phyloP scores from a whole-genome alignment of 1,140 invertebrate genomes.

The Polypedilum vanderplanki region DNA sequence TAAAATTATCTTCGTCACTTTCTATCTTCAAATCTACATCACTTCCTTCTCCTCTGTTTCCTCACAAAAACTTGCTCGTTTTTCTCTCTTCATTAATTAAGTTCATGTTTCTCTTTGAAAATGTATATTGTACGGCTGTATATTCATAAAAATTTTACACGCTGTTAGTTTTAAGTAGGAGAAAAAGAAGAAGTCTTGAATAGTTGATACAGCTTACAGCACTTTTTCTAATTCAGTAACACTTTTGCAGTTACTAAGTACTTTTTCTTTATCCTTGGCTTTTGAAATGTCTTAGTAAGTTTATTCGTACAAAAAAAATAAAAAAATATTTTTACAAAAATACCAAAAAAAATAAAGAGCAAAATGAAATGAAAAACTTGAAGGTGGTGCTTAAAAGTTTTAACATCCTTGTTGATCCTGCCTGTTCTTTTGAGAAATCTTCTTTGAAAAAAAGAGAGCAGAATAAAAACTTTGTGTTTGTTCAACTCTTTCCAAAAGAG shows the following conservation, averaged over 20 bases:
- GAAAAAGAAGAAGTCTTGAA: too few species aligned
- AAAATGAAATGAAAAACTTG: not conserved
- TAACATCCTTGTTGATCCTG: constrained; percentile 1
- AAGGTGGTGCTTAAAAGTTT: constrained; percentile 13
- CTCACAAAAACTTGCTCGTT: not conserved
- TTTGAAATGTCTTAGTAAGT: too few species aligned
- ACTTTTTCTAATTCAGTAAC: not conserved
- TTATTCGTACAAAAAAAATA: too few species aligned
- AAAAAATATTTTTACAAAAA: too few species aligned
- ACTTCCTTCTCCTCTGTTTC: too few species aligned
- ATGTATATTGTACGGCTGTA: not conserved
- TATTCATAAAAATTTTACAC: not conserved
- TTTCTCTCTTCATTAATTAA: not conserved
- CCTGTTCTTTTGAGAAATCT: not conserved
- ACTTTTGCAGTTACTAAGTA: not conserved
- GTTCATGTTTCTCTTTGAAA: not conserved
- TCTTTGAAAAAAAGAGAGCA: not conserved
- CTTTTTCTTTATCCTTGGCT: not conserved
- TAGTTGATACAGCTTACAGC: too few species aligned
- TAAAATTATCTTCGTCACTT: too few species aligned
- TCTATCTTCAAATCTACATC: too few species aligned
- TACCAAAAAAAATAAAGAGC: not conserved
- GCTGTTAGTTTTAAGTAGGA: constrained; percentile 1
- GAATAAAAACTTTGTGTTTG: not conserved
- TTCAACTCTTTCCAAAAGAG: not conserved